Evolutionary conservation across 1,140 invertebrate species (phyloP), one percentile per base, ranked within the genome.

Genomic region (Orussus abietinus): DNA sequence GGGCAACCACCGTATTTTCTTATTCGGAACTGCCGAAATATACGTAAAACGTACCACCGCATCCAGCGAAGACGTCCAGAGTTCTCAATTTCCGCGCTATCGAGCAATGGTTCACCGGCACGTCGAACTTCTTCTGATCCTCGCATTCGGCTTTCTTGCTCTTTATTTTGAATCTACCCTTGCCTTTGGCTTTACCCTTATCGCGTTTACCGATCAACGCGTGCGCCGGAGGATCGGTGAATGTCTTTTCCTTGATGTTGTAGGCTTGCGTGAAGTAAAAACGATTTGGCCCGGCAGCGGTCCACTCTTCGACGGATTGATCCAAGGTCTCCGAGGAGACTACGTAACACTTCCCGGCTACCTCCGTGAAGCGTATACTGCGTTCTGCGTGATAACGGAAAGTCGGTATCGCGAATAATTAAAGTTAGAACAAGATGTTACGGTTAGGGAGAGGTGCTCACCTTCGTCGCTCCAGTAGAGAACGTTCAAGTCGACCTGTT

Each of bases 51-150:
- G 49, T 63, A 79, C 87, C 90, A 34, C 90, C 90, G 69, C 90
- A 92, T 1, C 90, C 90, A 50, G 90, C 86, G 74, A 94, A 93
- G n/a, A 93, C 83, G 66, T 93, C 90, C 35, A 94, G 67, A 25
- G 80, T 81, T 54, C 71, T 69, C 14, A 92, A 62, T 30, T 78
- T 80, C 38, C 63, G 65, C 0, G 66, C 44, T 19, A 79, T 58
- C 12, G 37, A 17, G 5, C 55, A 53, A 42, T 66, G 65, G 1
- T 65, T 45, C 31, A 62, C 46, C 15, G 57, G 45, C 44, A 44
- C 61, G 5, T 64, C 43, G 10, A 38, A 2, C 5, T 43, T 36
- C 5, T 6, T 41, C 51, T 30, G 28, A 42, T 5, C 38, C 34
- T 4, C 36, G 20, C n/a, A 22, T 29, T 5, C 62, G 57, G 6